Evolutionary conservation across 2,888 invertebrate genomes (phyloP).

Genomic region (Lepidochrysops patricia): DNA sequence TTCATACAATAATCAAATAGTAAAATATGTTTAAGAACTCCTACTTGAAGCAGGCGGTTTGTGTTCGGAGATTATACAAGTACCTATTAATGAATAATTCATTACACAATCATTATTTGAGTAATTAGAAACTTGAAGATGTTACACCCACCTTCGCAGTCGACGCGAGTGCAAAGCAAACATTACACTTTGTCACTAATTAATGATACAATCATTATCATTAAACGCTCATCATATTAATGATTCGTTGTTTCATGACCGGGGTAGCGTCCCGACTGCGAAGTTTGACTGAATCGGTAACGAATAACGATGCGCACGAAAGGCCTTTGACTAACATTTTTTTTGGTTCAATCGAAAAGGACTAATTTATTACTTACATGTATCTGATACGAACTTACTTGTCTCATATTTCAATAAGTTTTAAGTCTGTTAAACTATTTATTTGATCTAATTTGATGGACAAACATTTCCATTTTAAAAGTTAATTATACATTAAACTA

Average conservation of each 20-base stretch:
- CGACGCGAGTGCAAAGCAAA: conserved; percentile 55
- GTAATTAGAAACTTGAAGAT: not conserved
- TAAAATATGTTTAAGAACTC: no score
- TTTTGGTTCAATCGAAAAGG: not conserved
- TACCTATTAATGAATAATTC: not conserved
- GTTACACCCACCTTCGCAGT: conserved; percentile 49
- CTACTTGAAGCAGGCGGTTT: not conserved
- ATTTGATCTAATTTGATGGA: no score
- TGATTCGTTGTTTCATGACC: conserved; percentile 13
- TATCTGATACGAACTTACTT: no score
- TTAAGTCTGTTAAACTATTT: no score
- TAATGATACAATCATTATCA: not conserved
- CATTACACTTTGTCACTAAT: conserved; percentile 54
- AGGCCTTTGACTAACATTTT: not conserved
- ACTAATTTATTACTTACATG: no score
- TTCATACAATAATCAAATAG: no score
- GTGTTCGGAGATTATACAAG: not conserved
- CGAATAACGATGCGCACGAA: conserved; percentile 38
- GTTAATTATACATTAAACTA: no score
- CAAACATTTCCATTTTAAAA: no score
- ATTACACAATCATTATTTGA: conserved; percentile 1
- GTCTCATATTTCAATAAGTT: no score
- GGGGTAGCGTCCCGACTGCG: conserved; percentile 44
- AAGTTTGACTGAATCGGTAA: conserved; percentile 39
- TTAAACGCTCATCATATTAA: not conserved